Base-by-base conservation (phyloP, 1,140 invertebrate genomes). In the Homalodisca vitripennis region DNA sequence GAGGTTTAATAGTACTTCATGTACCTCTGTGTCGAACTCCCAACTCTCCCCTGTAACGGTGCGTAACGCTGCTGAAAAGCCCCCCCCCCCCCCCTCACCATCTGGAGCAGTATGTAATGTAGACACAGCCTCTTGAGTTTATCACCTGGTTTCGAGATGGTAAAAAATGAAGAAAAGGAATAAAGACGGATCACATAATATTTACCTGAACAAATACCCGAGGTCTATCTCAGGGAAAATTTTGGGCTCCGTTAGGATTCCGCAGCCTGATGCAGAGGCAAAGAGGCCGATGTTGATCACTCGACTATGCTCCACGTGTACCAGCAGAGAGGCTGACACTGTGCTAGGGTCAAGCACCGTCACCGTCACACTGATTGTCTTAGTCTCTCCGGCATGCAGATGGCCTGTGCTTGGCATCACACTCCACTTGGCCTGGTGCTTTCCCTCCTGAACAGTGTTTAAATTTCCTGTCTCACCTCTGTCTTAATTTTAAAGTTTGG, bases 181-280 rank as follows among this genome's bases (percentile, higher is more conserved):
- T n/a, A n/a, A n/a, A n/a, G n/a, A n/a, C n/a, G n/a, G n/a, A n/a
- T n/a, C n/a, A n/a, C n/a, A n/a, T n/a, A n/a, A n/a, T 41, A 41
- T 6, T 10, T 60, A 60, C 55, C 55, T 60, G 26, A 60, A 60
- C 2, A 60, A n/a, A 60, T 60, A 60, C 3, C 55, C 55, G 26
- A 60, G 55, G 26, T 60, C 24, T 10, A 60, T 26, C 55, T 60
- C 55, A 22, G 55, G 55, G 26, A 60, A 60, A 3, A 60, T 60
- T 22, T 26, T 30, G 22, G 55, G 55, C 24, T 60, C 22, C 12
- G 29, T 60, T 6, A 24, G 14, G 10, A 60, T 60, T 10, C 55
- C 55, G 29, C 22, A 60, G 55, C 55, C 55, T 12, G 55, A 27
- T 2, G 55, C 55, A 10, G 27, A 26, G 10, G 24, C 55, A 27